These are phyloP conservation scores for Corythaixoides concolor DNA, from an alignment of 2,113 vertebrate genomes.

Conservation along the genomic window DNA sequence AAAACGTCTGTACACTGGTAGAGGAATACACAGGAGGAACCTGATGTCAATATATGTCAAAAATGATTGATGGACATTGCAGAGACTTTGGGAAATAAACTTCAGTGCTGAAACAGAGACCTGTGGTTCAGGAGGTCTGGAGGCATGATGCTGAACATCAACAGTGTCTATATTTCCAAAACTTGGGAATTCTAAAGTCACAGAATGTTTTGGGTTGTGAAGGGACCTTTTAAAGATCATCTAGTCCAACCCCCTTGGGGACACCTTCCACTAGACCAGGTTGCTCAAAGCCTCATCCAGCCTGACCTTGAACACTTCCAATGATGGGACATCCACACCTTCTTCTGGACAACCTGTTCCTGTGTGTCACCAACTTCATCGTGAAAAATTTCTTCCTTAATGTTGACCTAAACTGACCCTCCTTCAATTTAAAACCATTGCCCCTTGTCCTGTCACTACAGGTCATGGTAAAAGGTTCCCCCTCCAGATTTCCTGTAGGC, in stretches of 20 bases:
- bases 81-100: not conserved
- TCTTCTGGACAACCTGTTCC: not conserved
- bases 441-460: not conserved
- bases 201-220: not conserved
- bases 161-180: not conserved
- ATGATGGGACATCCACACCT: not conserved
- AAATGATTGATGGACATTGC: not conserved
- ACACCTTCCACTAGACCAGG: not conserved
- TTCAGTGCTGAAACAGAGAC: not conserved
- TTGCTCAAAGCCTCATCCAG: not conserved
- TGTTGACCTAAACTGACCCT: not conserved
- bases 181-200: not conserved
- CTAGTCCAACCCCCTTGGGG: not conserved
- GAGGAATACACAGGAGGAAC: not conserved
- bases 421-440: not conserved
- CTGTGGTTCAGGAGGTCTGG: not conserved
- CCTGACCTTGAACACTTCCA: not conserved
- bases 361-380: rapidly evolving
- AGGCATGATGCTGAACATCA: not conserved
- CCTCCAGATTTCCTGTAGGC: not conserved
- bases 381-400: not conserved
- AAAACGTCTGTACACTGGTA: not conserved
- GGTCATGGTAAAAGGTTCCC: not conserved
- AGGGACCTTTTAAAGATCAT: not conserved
- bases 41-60: not conserved